Base-by-base conservation (phyloP, 2,888 invertebrate genomes). In the Clanis bilineata region DNA sequence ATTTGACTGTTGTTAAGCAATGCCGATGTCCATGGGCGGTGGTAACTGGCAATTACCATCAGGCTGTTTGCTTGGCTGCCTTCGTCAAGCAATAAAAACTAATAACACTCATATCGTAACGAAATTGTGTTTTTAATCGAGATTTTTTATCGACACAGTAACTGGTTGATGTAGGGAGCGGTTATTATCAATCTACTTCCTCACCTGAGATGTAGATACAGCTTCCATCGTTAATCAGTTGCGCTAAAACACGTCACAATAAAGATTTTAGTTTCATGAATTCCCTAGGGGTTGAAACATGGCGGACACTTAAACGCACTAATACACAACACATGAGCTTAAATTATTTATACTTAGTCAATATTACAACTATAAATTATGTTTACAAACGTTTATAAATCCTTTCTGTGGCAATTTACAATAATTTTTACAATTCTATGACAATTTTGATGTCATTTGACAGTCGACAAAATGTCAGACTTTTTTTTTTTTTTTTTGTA, bases 171-270 rank as follows among this genome's bases (percentile, higher is more conserved):
- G 7, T 39, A 39, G 5, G 1, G 15, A 39, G 39, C 12, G 39
- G 12, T 39, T 15, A 15, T 1, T 15, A 15, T 39, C n/a, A n/a
- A n/a, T n/a, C n/a, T n/a, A n/a, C n/a, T n/a, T 64, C 68, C 70
- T 69, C 44, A 73, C 74, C 32, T 62, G 61, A 54, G 60, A 64
- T 65, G 68, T 67, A 62, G 59, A 61, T 59, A 70, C 62, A 59
- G 61, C 38, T 41, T 57, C 54, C 32, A 44, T 65, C 38, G 41
- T 67, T 60, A 62, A 59, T 58, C 60, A 39, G 58, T 57, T 60
- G 61, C 7, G 57, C 61, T 63, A 64, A 63, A 51, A 76, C 76
- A 79, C 83, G 83, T 83, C 83, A 83, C 76, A 71, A 51, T 28
- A 32, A 18, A 21, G 4, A 51, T 51, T 18, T 32, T 15, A 18